phyloP scores from a whole-genome alignment of 2,797 vertebrate genomes.

The Cephalopachus bancanus region DNA sequence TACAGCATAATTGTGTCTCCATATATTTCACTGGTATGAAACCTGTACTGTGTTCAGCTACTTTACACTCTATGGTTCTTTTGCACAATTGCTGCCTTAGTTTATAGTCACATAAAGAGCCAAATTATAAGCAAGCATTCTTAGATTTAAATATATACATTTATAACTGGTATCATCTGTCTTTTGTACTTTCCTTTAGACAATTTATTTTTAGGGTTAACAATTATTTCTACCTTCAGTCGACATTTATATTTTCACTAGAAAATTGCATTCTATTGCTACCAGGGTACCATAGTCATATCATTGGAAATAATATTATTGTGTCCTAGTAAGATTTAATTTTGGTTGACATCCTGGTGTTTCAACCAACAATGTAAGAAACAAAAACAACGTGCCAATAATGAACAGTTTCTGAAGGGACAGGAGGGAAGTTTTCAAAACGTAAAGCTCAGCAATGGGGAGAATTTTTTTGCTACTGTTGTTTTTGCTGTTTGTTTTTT shows the following conservation, averaged over 20 bases:
- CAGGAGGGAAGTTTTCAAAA: background rate
- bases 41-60: background rate
- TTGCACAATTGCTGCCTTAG: background rate
- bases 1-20: background rate
- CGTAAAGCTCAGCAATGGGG: background rate
- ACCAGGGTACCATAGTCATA: background rate
- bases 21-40: background rate
- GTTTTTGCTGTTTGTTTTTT: too few relatives aligned
- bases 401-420: slow-evolving; percentile 1
- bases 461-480: background rate
- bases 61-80: background rate
- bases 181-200: background rate
- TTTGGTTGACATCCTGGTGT: background rate
- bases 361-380: background rate
- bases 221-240: background rate
- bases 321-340: slow-evolving; percentile 21
- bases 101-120: background rate
- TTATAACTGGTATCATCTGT: background rate
- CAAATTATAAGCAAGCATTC: background rate
- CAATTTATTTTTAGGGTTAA: background rate
- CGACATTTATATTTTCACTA: background rate
- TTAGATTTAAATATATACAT: background rate
- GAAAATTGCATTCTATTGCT: background rate
- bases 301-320: background rate
- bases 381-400: background rate